Percentiles rank a stretch among this genome's conserved stretches.
Evolutionary conservation across 2,888 invertebrate species (phyloP).

Genomic region (Lasioglossum marginatum): DNA sequence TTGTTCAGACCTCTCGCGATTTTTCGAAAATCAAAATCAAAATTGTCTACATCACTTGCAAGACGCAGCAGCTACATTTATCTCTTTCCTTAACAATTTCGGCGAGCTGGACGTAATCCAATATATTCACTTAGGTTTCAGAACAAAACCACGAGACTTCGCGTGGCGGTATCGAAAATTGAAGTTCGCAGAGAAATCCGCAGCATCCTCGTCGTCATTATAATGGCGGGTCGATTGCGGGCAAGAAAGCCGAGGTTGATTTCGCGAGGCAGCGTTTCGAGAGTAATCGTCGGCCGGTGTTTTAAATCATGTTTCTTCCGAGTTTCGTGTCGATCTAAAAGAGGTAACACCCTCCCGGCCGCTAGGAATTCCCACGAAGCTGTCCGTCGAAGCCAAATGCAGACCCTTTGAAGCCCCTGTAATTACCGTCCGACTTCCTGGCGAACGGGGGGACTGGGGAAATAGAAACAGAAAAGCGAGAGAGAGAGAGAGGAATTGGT

Average conservation of each 20-base stretch:
- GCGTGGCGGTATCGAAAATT: background rate
- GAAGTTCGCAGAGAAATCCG: background rate
- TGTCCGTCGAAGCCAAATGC: constrained; percentile 68
- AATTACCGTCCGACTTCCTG: constrained; percentile 71
- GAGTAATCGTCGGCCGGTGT: constrained; percentile 25
- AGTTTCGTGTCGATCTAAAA: constrained; percentile 55
- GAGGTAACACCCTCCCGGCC: constrained; percentile 43
- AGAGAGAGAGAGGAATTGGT: background rate
- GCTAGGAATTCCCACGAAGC: constrained; percentile 68
- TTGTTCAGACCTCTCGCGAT: no score
- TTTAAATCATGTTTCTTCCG: constrained; percentile 60
- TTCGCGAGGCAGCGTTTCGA: background rate
- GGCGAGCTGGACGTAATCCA: no score
- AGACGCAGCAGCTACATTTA: no score
- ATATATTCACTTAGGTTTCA: no score
- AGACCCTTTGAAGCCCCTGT: constrained; percentile 72
- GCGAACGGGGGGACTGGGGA: constrained; percentile 45
- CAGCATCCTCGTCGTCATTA: background rate
- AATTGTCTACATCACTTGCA: no score
- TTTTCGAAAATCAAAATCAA: no score
- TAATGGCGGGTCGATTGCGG: background rate
- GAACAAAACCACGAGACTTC: background rate
- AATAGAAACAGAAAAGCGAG: constrained; percentile 46
- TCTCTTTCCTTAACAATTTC: no score
- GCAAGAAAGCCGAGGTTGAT: background rate